Base-by-base conservation (phyloP, 2,888 invertebrate genomes). In the Hyposoter dolosus region DNA sequence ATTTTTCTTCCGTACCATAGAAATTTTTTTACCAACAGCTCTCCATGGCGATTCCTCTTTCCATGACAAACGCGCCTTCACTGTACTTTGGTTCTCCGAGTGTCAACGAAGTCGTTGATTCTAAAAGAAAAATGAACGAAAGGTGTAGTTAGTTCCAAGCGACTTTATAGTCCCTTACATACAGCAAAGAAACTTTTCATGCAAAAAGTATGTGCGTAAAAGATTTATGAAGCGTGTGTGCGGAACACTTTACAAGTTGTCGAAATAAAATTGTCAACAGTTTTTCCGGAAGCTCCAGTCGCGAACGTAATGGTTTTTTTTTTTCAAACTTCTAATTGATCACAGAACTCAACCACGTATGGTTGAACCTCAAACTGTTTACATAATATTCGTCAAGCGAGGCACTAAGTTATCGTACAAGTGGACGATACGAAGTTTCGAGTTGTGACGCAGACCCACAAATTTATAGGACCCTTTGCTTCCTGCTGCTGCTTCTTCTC, bases 401-500 rank as follows among this genome's bases (percentile, higher is more conserved):
- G 78, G 68, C 75, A 72, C 35, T 43, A 40, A 79, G 45, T 56
- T 65, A 76, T 66, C 35, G 47, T 19, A 43, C 53, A 40, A 53
- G 53, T 40, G 32, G 78, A 45, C 79, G 82, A 82, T 82, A 76
- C 47, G 6, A 83, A 85, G 80, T 85, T 83, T 77, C 79, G 56
- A 66, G 77, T 79, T 71, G 50, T 77, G 82, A 80, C 71, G 80
- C 17, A 66, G 83, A 77, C 43, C 60, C 50, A 80, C 88, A 80
- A 83, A 85, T 85, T 85, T 83, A 83, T 80, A 80, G 80, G 69
- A 71, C n/a, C 40, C 63, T 69, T 79, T 56, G 72, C 85, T 80
- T 80, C 83, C 77, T 78, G 75, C 65, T 40, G 10, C 40, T 40
- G 3, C 75, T 87, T 81, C 86, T 23, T 47, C 66, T 47, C 63